Conservation (phyloP, 1,140 invertebrate genomes). For the Dinothrombium tinctorium region DNA sequence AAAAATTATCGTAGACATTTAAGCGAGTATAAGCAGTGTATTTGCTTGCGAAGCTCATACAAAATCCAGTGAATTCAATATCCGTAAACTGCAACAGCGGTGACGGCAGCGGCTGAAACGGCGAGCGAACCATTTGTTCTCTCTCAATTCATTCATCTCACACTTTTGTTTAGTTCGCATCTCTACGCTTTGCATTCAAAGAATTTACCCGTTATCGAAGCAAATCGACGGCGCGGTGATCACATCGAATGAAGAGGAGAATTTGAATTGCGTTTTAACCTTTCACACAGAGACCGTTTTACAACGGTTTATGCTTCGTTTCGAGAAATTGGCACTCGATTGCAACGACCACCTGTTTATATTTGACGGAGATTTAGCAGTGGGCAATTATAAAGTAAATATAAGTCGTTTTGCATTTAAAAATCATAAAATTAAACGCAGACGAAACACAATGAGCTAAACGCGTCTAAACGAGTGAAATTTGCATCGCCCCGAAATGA, state of each 20-base stretch:
- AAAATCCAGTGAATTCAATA: neutral
- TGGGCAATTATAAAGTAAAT: constrained; percentile 53
- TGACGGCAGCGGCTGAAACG: too few species aligned
- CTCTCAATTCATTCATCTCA: neutral
- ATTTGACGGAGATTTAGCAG: constrained; percentile 69
- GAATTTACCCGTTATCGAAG: constrained; percentile 33
- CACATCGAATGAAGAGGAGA: constrained; percentile 59
- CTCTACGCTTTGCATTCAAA: constrained; percentile 14
- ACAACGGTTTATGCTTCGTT: constrained; percentile 74
- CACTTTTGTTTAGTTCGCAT: constrained; percentile 14
- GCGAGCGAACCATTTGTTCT: too few species aligned
- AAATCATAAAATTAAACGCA: neutral
- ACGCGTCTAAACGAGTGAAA: too few species aligned
- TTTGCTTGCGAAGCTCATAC: neutral
- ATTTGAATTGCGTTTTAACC: constrained; percentile 66
- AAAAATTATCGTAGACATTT: neutral
- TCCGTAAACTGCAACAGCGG: neutral
- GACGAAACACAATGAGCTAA: too few species aligned
- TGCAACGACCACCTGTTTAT: constrained; percentile 80
- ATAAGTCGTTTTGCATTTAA: neutral
- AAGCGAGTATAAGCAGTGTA: neutral
- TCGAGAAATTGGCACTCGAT: constrained; percentile 51
- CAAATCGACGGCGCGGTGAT: constrained; percentile 73
- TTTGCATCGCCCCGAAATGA: too few species aligned
- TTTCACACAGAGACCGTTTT: constrained; percentile 79